Conservation (phyloP, 2,113 vertebrate genomes). For the Pelobates fuscus region DNA sequence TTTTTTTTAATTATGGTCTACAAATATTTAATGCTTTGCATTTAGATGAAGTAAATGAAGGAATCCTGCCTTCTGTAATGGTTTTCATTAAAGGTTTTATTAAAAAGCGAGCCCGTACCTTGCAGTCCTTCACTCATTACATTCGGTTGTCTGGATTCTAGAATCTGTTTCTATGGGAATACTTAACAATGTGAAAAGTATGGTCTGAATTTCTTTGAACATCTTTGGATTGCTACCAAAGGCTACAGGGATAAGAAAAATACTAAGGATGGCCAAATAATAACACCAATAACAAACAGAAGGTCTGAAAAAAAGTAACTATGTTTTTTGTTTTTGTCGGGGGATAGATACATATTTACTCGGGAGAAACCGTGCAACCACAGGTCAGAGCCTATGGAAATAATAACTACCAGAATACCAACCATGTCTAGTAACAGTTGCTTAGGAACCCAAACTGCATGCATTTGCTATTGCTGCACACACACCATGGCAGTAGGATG, state of each 20-base stretch:
- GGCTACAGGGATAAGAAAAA: neutral
- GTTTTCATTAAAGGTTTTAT: slow-evolving; percentile 38
- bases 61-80: slow-evolving; percentile 5
- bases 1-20: slow-evolving; percentile 13
- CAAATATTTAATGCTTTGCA: slow-evolving; percentile 20
- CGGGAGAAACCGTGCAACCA: too few species aligned
- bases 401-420: too few species aligned
- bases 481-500: too few species aligned
- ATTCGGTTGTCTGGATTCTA: slow-evolving; percentile 23
- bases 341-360: too few species aligned
- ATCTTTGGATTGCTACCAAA: slow-evolving; percentile 4
- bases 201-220: neutral
- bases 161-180: slow-evolving; percentile 33
- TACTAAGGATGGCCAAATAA: too few species aligned
- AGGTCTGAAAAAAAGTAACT: too few species aligned
- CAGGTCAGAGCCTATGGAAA: too few species aligned
- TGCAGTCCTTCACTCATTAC: slow-evolving; percentile 21
- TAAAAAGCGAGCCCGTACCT: slow-evolving; percentile 37
- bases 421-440: too few species aligned
- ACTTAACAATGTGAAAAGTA: slow-evolving; percentile 28
- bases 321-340: too few species aligned
- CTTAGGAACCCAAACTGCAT: too few species aligned
- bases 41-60: slow-evolving; percentile 1
- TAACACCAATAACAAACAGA: too few species aligned
- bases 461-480: too few species aligned